These are phyloP conservation scores for Drosophila phalerata DNA, from an alignment of 2,888 invertebrate species.

Conservation along the genomic window DNA sequence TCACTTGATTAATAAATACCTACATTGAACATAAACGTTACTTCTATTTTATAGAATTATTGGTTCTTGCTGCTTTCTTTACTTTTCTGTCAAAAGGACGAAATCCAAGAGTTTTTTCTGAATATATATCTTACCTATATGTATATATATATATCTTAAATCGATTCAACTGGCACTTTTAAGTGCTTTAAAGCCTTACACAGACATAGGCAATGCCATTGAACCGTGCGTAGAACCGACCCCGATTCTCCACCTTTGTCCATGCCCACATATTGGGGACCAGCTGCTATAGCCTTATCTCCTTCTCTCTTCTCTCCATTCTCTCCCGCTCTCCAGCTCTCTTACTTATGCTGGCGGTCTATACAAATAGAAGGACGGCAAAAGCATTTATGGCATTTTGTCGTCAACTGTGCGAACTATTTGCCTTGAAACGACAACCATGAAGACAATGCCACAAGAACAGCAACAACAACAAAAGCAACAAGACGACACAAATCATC, in stretches of 20 bases:
- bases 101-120: too few relatives aligned
- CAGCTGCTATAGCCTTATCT: constrained; percentile 8
- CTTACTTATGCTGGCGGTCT: constrained; percentile 6
- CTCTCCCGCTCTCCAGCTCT: background rate
- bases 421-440: constrained; percentile 66
- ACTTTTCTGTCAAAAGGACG: too few relatives aligned
- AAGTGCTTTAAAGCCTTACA: constrained; percentile 20
- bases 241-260: background rate
- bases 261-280: constrained; percentile 1
- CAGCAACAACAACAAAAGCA: constrained; percentile 28
- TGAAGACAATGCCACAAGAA: constrained; percentile 54
- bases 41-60: too few relatives aligned
- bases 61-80: too few relatives aligned
- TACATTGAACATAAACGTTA: too few relatives aligned
- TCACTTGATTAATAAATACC: too few relatives aligned
- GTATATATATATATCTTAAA: background rate
- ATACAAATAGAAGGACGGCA: constrained; percentile 58
- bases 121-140: too few relatives aligned
- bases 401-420: constrained; percentile 67
- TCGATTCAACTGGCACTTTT: constrained; percentile 6
- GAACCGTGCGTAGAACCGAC: constrained; percentile 23
- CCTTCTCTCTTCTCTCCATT: constrained; percentile 3
- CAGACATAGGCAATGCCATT: constrained; percentile 27
- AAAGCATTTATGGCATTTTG: constrained; percentile 71
- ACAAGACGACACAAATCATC: constrained; percentile 58